These are phyloP conservation scores for Strigops habroptila DNA, from an alignment of 2,113 vertebrate species.

Conservation along the genomic window DNA sequence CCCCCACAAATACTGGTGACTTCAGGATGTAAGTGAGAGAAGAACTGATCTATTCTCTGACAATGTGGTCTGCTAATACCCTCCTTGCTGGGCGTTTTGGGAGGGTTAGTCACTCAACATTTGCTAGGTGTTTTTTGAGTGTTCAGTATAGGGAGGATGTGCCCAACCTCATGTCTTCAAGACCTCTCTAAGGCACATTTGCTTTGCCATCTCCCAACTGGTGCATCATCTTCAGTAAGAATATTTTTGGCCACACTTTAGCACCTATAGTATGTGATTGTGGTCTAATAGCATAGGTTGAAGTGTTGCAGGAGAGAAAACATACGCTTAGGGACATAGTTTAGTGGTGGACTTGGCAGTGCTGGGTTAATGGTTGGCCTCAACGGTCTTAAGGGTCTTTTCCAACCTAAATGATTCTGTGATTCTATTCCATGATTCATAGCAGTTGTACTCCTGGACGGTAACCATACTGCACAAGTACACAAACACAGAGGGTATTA, in stretches of 20 bases:
- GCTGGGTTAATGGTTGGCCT: neutral
- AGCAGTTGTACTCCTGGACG: neutral
- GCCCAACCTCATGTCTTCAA: neutral
- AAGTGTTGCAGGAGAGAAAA: neutral
- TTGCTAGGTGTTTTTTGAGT: neutral
- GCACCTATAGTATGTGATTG: neutral
- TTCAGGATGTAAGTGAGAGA: neutral
- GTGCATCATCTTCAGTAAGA: neutral
- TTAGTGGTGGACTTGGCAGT: neutral
- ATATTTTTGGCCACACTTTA: neutral
- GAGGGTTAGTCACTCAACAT: neutral
- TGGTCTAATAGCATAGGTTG: neutral
- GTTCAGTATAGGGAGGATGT: neutral
- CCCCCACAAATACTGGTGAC: neutral
- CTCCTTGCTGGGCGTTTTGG: neutral
- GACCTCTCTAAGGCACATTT: neutral
- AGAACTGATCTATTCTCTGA: neutral
- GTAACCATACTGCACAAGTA: neutral
- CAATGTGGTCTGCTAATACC: too few relatives aligned
- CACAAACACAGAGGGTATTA: neutral
- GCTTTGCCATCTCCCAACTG: neutral
- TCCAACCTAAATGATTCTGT: neutral
- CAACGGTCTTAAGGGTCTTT: neutral
- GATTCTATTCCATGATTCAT: neutral
- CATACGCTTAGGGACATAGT: neutral